Conservation (phyloP, 2,797 vertebrate species). For the Chloroceryle inda region DNA sequence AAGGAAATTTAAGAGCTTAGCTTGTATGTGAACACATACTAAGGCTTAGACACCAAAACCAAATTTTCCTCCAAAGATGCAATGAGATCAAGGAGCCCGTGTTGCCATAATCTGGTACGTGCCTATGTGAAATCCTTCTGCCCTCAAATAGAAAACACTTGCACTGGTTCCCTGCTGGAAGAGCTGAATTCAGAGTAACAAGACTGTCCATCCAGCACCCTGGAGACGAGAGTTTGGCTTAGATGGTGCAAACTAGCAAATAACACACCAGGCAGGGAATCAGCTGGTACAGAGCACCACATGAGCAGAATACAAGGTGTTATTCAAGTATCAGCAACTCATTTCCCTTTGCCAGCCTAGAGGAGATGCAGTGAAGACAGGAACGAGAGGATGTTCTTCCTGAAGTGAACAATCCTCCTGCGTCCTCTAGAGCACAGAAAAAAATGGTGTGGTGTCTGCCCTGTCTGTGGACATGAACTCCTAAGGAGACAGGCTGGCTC, state of each 20-base stretch:
- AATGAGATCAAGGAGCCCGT: not conserved
- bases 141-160: not conserved
- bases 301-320: not conserved
- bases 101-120: fast-evolving
- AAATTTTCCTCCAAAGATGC: not conserved
- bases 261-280: not conserved
- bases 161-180: not conserved
- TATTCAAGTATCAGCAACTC: not conserved
- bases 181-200: not conserved
- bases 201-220: not conserved
- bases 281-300: not conserved
- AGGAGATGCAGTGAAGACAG: not conserved
- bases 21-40: not conserved
- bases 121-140: not conserved
- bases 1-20: slow-evolving; percentile 1
- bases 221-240: not conserved
- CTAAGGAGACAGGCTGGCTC: not conserved
- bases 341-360: not conserved
- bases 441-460: not conserved
- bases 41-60: not conserved
- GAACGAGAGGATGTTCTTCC: not conserved
- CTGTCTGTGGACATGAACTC: not conserved
- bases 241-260: not conserved
- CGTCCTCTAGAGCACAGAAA: not conserved
- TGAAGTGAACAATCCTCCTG: not conserved